Evolutionary conservation across 2,797 vertebrate genomes (phyloP), one percentile per base, ranked within the genome.

Genomic region (Tokudaia tokunoshimensis): DNA sequence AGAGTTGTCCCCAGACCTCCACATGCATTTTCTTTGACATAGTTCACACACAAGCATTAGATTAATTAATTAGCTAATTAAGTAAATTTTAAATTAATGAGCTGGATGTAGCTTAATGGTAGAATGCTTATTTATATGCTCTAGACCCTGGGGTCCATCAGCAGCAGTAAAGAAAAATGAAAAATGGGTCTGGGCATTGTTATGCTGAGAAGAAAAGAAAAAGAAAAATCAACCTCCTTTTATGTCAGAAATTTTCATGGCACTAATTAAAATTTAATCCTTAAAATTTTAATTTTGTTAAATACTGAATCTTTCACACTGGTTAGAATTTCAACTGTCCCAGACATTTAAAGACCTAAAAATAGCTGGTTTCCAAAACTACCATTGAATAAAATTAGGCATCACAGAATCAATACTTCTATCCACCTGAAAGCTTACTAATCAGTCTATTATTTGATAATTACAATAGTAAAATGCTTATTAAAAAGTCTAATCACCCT

Each of bases 321-420:
- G 0, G 1, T 79, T 94, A 82, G 50, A 91, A 86, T 91, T 94
- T 63, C 82, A 70, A 7, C 67, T 90, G 0, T 75, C 14, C 5
- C 12, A 57, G 52, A 29, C 24, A 37, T 89, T 96, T 76, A 65
- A 92, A 93, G 41, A 14, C 10, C 29, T 24, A 59, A 94, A 61
- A 95, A 57, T 0, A 79, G 29, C 44, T 96, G 89, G 94, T 93
- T 95, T 41, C 4, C 0, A 14, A 96, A 91, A 89, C 94, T 34
- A 94, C 26, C 84, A 13, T 65, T 97, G 96, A 89, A 96, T 95
- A 89, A 89, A 96, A 92, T 85, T 83, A 57, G 22, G n/a, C 57
- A 93, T 83, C 67, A 85, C 78, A 3, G 24, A 84, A 87, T 95
- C 79, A 90, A 70, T 96, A 92, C 29, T 50, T 55, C 24, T 70